Evolutionary conservation across 1,140 invertebrate species (phyloP), one percentile per base, ranked within the genome.

Genomic region (Delia radicum): DNA sequence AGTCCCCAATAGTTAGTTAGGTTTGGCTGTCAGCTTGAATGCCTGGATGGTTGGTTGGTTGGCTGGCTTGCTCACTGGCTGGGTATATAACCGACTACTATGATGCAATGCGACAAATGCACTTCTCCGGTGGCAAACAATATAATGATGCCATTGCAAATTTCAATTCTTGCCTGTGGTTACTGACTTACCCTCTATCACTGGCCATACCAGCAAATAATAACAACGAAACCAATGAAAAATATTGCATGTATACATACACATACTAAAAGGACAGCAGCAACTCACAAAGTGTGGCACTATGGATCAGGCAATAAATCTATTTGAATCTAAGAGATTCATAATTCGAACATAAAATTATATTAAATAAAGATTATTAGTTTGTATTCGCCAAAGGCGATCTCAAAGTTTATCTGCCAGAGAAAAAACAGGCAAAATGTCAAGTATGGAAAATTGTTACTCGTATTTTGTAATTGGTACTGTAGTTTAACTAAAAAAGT

Each of bases 31-130:
- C 65, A 69, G 29, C 13, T 33, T 33, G 29, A 33, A 18, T 24
- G 24, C 18, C 5, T 69, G 29, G n/a, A 33, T 31, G 29, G 28
- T 33, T 69, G 29, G 65, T 31, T 67, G 48, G 28, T 18, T 29
- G 15, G 63, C 4, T 33, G 15, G 63, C 13, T 28, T 13, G 15
- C 63, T 31, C 6, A 28, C 29, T 69, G 15, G 62, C 62, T 29
- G 62, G 26, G 15, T n/a, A n/a, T n/a, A n/a, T 65, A 13, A 65
- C 62, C 29, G 62, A 13, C 12, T 15, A 29, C 62, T 33, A 28
- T 69, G 65, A 69, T 69, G 65, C 65, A 69, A 69, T 69, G 65
- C 65, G 65, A 69, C 65, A 69, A 69, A 69, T 69, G 65, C 65
- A 69, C 65, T 33, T 69, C 65, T 69, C 65, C 29, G 29, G 65